Evolutionary conservation across 1,140 invertebrate species (phyloP), one percentile per base, ranked within the genome.

Genomic region (Rhopalosiphum padi): DNA sequence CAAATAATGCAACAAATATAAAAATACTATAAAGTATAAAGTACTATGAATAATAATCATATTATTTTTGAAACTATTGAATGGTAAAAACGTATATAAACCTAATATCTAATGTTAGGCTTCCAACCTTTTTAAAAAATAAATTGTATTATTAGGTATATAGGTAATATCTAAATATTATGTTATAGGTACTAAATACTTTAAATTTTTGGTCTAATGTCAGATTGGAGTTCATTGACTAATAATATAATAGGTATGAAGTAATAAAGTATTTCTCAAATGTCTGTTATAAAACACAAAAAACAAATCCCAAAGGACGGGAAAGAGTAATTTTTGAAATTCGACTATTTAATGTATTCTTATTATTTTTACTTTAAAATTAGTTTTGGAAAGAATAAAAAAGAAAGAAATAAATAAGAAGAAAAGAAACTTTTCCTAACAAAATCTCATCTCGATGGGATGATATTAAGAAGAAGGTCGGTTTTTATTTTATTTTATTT

Each of bases 341-440:
- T 53, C 48, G 87, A 53, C 87, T 22, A 23, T 89, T 89, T 89
- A 89, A 89, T 53, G n/a, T 89, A 89, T 89, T 53, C 48, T 53
- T 51, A 51, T 53, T 89, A 35, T 48, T 89, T 37, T 53, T 48
- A 48, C 43, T 87, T 48, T 51, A 9, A 51, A 37, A 89, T 89
- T 89, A 53, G 86, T 89, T 89, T 89, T 35, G 48, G 21, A 51
- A 53, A 21, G n/a, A 35, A 21, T 30, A 43, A 37, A 53, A 48
- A 48, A n/a, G 9, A 48, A 87, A 37, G 18, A 89, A 53, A 51
- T 8, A 35, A 88, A 51, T 35, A 35, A 37, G n/a, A 18, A 86
- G 37, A 53, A 23, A 53, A 89, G 48, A 89, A 89, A 89, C 87
- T 89, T 53, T 88, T 53, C 2, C 35, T 11, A 53, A 88, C 25